Base-by-base conservation (phyloP, 2,113 vertebrate species). In the Tachysurus vachellii region DNA sequence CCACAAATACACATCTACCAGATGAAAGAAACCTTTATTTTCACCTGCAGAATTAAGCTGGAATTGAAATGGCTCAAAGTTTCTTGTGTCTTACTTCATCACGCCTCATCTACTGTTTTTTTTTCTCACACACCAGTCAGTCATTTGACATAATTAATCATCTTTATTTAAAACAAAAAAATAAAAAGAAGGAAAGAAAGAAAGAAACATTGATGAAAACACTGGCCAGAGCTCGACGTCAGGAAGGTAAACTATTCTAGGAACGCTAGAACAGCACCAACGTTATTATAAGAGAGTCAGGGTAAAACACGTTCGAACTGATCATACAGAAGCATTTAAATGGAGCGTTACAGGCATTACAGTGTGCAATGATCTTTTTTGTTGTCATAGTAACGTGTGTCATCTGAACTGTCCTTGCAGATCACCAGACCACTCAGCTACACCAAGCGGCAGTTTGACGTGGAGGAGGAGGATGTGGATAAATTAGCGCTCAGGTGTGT, bases 391-490 rank as follows among this genome's bases (percentile, higher is more conserved):
- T 8, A 10, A 66, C 12, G 44, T 57, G 61, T 50, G 12, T 47
- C 23, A 47, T 13, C 19, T 19, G 61, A n/a, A 62, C 79, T 84
- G 80, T 89, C 61, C 57, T 89, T 73, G 89, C 89, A 99, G 98
- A 96, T 99, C 88, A 99, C 97, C 70, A 96, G 97, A 89, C 98
- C 97, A 6, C 95, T 97, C 84, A 99, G 97, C 93, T 98, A 97
- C 94, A 98, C 96, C 91, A 98, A 96, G 89, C 96, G 97, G 19
- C 97, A 99, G 89, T 99, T 99, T 89, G 98, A 99, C 86, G 97
- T 99, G 71, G 98, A 99, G 94, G 98, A 99, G 83, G 98, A 99
- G 89, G 97, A 99, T 82, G 96, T 99, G 56, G 98, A 99, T 92
- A 99, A 98, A 93, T 96, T 99, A 90, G 98, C 98, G 1, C 95